These are phyloP conservation scores for Helogale parvula DNA, from an alignment of 2,113 vertebrate species.

Conservation along the genomic window DNA sequence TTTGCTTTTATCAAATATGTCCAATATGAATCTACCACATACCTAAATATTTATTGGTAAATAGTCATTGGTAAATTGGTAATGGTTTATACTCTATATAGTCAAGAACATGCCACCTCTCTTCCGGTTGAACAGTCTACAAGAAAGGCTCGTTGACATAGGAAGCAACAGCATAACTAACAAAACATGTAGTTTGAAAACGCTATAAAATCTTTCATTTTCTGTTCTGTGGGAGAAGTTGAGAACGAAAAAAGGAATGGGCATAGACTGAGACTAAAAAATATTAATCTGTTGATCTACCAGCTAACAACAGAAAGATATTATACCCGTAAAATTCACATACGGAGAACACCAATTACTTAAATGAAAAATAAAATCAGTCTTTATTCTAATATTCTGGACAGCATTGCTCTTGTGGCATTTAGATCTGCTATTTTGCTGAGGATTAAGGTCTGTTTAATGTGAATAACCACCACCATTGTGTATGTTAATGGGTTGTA, in stretches of 20 bases:
- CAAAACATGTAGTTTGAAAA: not conserved
- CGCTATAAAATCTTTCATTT: not conserved
- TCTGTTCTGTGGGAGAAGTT: not conserved
- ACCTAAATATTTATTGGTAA: not conserved
- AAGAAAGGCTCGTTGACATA: not conserved
- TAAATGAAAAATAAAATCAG: not conserved
- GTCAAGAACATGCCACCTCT: not conserved
- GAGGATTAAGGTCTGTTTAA: not conserved
- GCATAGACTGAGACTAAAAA: not conserved
- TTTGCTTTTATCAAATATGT: not conserved
- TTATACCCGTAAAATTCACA: not conserved
- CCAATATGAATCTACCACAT: not conserved
- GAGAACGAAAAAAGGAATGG: not conserved
- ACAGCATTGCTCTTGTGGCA: not conserved
- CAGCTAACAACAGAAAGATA: not conserved
- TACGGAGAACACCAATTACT: not conserved
- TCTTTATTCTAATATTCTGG: not conserved
- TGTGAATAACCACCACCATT: not conserved
- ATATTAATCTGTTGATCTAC: not conserved
- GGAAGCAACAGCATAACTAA: not conserved
- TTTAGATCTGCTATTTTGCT: not conserved
- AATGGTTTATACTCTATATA: not conserved
- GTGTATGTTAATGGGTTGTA: not conserved
- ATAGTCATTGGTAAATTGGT: too few relatives aligned
- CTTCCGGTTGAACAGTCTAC: not conserved